phyloP scores from a whole-genome alignment of 2,888 invertebrate genomes.

The Beris chalybata region DNA sequence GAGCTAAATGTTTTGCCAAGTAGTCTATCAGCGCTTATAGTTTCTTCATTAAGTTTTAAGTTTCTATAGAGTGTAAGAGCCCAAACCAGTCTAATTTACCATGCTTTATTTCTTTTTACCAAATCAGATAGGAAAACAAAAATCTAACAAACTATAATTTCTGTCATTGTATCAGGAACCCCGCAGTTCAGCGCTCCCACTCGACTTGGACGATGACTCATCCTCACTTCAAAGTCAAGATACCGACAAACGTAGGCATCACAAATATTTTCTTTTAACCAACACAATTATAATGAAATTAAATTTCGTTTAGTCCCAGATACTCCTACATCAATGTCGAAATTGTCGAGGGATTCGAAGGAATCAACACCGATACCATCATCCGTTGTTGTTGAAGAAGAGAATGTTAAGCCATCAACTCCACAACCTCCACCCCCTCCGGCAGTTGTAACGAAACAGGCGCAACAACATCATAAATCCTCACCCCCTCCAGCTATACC shows the following conservation, averaged over 20 bases:
- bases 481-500: constrained; percentile 24
- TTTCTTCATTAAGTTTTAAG: no score
- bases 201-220: constrained; percentile 91
- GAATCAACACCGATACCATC: constrained; percentile 51
- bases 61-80: no score
- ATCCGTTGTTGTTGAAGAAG: constrained; percentile 44
- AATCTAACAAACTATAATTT: no score
- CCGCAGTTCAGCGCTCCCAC: constrained; percentile 85
- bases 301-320: constrained; percentile 51
- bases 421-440: constrained; percentile 42
- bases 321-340: constrained; percentile 54
- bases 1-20: no score
- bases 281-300: constrained; percentile 1
- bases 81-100: no score
- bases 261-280: not conserved
- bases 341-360: constrained; percentile 52
- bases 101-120: constrained; percentile 7
- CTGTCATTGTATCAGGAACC: constrained; percentile 69
- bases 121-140: constrained; percentile 12
- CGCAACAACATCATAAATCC: constrained; percentile 30
- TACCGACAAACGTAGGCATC: constrained; percentile 67
- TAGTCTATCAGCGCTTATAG: no score
- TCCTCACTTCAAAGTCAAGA: constrained; percentile 82
- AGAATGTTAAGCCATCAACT: constrained; percentile 39
- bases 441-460: constrained; percentile 41